Conservation (phyloP, 2,888 invertebrate genomes). For the Anaspis maculata region DNA sequence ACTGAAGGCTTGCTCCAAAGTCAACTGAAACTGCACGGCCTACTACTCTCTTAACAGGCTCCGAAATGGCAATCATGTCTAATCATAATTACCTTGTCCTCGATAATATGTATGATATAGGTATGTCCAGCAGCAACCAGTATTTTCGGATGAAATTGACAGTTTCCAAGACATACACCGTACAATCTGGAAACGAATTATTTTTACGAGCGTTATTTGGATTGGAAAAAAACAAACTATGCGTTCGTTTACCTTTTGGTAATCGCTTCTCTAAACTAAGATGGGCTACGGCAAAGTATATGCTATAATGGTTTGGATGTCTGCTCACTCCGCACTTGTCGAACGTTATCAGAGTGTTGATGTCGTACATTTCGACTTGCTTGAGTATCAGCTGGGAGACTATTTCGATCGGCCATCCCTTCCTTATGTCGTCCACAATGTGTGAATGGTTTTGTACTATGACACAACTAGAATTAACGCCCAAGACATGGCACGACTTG, state of each 20-base stretch:
- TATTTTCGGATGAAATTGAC: slow-evolving; percentile 84
- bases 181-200: slow-evolving; percentile 57
- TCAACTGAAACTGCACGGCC: too few species aligned
- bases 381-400: slow-evolving; percentile 56
- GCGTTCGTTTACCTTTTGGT: slow-evolving; percentile 15
- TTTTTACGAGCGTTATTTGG: slow-evolving; percentile 3
- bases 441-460: slow-evolving; percentile 61
- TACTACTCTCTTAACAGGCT: not conserved
- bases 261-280: slow-evolving; percentile 67
- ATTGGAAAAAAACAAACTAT: too few species aligned
- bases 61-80: not conserved
- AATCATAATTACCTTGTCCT: slow-evolving; percentile 61
- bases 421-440: slow-evolving; percentile 67
- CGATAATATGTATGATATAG: slow-evolving; percentile 68
- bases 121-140: slow-evolving; percentile 72
- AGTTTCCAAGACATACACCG: slow-evolving; percentile 75
- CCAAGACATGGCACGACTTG: slow-evolving; percentile 69
- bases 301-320: slow-evolving; percentile 85
- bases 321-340: slow-evolving; percentile 89
- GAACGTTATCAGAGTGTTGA: slow-evolving; percentile 86
- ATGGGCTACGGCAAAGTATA: slow-evolving; percentile 73
- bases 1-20: too few species aligned
- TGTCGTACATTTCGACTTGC: slow-evolving; percentile 63
- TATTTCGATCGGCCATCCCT: slow-evolving; percentile 65
- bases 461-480: slow-evolving; percentile 70